Base-by-base conservation (phyloP, 2,113 vertebrate genomes). In the Caloenas nicobarica region DNA sequence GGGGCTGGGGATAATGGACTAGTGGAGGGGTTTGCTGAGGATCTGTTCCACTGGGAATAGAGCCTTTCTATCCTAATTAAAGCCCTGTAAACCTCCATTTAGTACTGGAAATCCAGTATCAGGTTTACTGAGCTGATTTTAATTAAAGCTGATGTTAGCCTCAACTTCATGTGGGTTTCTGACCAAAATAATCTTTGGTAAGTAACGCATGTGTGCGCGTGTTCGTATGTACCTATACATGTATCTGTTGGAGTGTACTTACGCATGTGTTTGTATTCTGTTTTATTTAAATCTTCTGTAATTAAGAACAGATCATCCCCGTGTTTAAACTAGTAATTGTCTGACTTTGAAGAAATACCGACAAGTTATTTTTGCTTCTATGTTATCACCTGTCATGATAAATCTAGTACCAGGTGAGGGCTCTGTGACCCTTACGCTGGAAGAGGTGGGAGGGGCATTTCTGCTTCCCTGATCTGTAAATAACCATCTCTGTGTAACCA, bases 31-130 rank as follows among this genome's bases (percentile, higher is more conserved):
- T 95, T 98, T 96, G 94, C 93, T 90, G 97, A 98, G 97, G 97
- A 98, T 98, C 95, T 98, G 96, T 96, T 97, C 97, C 95, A 91
- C 89, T 96, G 95, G 95, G 91, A 96, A 95, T 88, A 87, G 91
- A 93, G 97, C 98, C 97, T 97, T 98, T 98, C 94, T 88, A 96
- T 96, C 96, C 96, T 98, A 97, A 98, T 98, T 98, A 97, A 98
- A 98, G 96, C 94, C 95, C 86, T 38, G 34, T 98, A 98, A 98
- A 98, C 98, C 97, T 98, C 93, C 93, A 97, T 97, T 97, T 97
- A 97, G 93, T 93, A 71, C 94, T 98, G 97, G 97, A 98, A 97
- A 98, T 98, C 96, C 95, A 97, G 97, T 98, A 98, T 97, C 92
- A 87, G 90, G 80, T 97, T 97, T 96, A 94, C 95, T 97, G 96